Base-by-base conservation (phyloP, 1,140 invertebrate species). In the Euborellia annulipes region DNA sequence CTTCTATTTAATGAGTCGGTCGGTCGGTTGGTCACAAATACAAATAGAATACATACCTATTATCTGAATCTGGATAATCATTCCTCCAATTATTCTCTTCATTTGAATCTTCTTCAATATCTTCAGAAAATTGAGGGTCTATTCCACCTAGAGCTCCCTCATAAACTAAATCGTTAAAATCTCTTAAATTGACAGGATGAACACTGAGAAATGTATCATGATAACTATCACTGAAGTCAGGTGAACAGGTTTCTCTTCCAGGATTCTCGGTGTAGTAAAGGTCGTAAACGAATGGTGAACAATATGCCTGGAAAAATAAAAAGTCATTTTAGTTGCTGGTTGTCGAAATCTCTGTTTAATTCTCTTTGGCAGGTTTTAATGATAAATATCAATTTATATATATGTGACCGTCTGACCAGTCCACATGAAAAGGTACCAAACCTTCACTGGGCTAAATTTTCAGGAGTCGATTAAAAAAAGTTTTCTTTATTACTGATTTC, bases 71-170 rank as follows among this genome's bases (percentile, higher is more conserved):
- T 17, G 57, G 57, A 48, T 61, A 59, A 49, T 61, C 58, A 53
- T 61, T 59, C 38, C 53, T 44, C 56, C 57, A 59, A 43, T 58
- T 55, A 41, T 56, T 54, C 50, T 61, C 59, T 52, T 59, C 59
- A 50, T 61, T 59, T 6, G 57, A 59, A 51, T 59, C 59, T 40
- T 61, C 59, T 8, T 58, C 57, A 46, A 27, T 27, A 11, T 27
- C 23, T 6, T 27, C 23, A 6, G 4, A 4, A 6, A 27, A 27
- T 6, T 6, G 11, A 6, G 23, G 23, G 11, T 49, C 48, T 20
- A 39, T 36, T 0, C 45, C 47, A 2, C 41, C 39, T 1, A 19
- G 20, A 41, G 36, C 37, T 14, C 43, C 43, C 34, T 49, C 47
- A 27, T 38, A 13, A 14, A 16, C 30, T n/a, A 41, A 22, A 7